phyloP scores from a whole-genome alignment of 2,113 vertebrate genomes.

The Petaurus breviceps region DNA sequence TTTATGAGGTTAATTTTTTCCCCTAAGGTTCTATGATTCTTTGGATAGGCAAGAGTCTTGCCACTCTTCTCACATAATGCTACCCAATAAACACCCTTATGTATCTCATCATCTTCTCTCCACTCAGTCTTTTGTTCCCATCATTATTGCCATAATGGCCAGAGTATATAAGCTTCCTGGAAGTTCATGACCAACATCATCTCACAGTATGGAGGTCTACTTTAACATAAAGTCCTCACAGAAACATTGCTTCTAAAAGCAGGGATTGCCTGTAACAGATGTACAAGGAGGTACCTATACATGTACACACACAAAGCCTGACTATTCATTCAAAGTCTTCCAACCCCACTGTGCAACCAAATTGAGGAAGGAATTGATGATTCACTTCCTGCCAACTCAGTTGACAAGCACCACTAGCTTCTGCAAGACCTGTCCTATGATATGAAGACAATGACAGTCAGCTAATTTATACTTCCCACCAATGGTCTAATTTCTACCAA shows the following conservation, averaged over 20 bases:
- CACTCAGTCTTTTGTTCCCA: neutral
- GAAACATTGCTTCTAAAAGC: neutral
- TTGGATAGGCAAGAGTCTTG: neutral
- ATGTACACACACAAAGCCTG: neutral
- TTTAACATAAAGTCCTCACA: neutral
- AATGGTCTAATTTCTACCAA: constrained; percentile 75
- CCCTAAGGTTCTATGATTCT: neutral
- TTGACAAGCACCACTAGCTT: constrained; percentile 31
- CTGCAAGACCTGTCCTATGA: constrained; percentile 45
- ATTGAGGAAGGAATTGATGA: constrained; percentile 47
- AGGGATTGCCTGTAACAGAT: neutral
- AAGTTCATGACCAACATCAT: neutral
- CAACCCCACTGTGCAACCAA: neutral
- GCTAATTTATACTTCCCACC: constrained; percentile 70
- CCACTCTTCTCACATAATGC: neutral
- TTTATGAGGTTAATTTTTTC: neutral
- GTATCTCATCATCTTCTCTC: neutral
- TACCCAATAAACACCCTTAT: neutral
- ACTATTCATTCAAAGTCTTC: constrained; percentile 41
- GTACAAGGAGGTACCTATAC: neutral
- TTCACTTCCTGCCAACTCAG: constrained; percentile 30
- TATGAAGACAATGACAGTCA: constrained; percentile 53
- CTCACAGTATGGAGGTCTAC: neutral
- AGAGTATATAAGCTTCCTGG: neutral
- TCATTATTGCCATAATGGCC: neutral